phyloP scores from a whole-genome alignment of 1,140 invertebrate species.

The Pristionchus pacificus region DNA sequence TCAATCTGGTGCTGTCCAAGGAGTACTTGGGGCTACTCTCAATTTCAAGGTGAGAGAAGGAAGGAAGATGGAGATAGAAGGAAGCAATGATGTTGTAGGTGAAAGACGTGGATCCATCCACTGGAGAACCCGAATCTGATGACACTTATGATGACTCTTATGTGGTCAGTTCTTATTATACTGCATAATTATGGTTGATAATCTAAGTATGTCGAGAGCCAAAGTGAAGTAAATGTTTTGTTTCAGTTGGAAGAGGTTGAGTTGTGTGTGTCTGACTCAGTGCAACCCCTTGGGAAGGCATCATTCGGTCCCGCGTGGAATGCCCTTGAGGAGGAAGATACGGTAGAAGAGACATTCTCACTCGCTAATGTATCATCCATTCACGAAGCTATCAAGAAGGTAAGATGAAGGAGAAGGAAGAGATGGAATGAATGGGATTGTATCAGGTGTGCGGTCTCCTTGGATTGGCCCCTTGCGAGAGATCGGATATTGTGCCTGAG shows the following conservation, averaged over 20 bases:
- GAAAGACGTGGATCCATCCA: conserved; percentile 91
- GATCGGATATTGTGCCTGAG: conserved; percentile 77
- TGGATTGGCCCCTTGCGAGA: conserved; percentile 79
- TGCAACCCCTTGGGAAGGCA: conserved; percentile 76
- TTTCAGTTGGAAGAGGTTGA: conserved; percentile 84
- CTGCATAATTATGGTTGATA: neutral
- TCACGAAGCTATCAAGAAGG: conserved; percentile 77
- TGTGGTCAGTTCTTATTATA: conserved; percentile 63
- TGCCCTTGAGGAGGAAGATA: conserved; percentile 72
- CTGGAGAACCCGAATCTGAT: conserved; percentile 79
- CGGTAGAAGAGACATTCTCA: conserved; percentile 83
- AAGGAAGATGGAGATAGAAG: neutral
- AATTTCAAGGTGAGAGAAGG: conserved; percentile 67
- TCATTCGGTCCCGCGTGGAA: conserved; percentile 68
- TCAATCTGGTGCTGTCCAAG: conserved; percentile 60
- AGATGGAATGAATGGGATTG: neutral
- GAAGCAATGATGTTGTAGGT: conserved; percentile 66
- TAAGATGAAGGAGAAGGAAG: no score
- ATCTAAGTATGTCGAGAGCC: no score
- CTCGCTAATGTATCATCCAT: conserved; percentile 63
- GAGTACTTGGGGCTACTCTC: conserved; percentile 80
- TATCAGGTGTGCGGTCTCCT: conserved; percentile 58
- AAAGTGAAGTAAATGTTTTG: conserved; percentile 14
- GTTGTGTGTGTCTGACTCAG: conserved; percentile 75
- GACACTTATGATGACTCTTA: conserved; percentile 82